Base-by-base conservation (phyloP, 1,140 invertebrate species). In the Bombus confusus region DNA sequence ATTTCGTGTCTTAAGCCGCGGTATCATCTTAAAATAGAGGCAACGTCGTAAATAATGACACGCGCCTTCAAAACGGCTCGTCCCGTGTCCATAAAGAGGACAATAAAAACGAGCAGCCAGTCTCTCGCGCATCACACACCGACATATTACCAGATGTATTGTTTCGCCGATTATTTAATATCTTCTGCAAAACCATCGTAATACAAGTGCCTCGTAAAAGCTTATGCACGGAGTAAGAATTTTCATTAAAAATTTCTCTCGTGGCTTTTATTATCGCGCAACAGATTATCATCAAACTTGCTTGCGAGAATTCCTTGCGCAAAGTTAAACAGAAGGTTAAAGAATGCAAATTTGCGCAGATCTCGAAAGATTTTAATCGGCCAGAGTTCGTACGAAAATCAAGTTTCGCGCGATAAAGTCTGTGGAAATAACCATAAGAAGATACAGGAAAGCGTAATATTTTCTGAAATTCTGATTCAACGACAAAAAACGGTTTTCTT, bases 1-100 rank as follows among this genome's bases (percentile, higher is more conserved):
- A 85, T 85, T 85, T 81, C 78, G 69, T n/a, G 84, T 81, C 71
- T 75, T 81, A 41, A 85, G 77, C 77, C 77, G 68, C 68, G 77
- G 68, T 85, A 85, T 85, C 77, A 85, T 72, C 79, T 62, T 47
- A 69, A 85, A 85, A 85, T 85, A 72, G 83, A 85, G 83, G 83
- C 76, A 85, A 43, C 71, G 34, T 80, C 83, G 83, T 85, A 80
- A 85, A 85, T 85, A 85, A 85, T 85, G 77, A 73, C 83, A 59
- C 76, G 43, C 47, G 47, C 13, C 69, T 80, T 78, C 81, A n/a
- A 78, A 83, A 83, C 43, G 41, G 25, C 72, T 66, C 81, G 59
- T 39, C 64, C 82, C 37, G 66, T 68, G 37, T 83, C 64, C 74
- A 69, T 69, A 84, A 79, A 84, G 57, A 79, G 76, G 68, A 72